These are phyloP conservation scores for Pelecanus crispus DNA, from an alignment of 2,113 vertebrate species.

Conservation along the genomic window DNA sequence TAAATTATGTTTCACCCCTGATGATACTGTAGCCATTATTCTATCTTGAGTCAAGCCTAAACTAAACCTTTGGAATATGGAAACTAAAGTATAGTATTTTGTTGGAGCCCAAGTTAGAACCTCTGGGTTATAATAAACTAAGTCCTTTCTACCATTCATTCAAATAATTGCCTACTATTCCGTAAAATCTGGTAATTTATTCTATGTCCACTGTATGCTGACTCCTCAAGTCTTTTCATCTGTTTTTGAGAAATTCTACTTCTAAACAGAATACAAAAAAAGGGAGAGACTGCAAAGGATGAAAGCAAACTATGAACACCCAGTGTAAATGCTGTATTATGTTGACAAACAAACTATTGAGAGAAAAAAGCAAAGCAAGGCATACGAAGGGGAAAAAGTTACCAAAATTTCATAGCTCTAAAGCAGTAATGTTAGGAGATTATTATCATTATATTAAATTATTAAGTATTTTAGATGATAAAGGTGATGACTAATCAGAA, in stretches of 20 bases:
- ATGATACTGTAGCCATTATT: neutral
- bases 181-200: neutral
- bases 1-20: neutral
- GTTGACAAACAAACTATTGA: neutral
- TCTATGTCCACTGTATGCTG: neutral
- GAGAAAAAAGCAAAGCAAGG: neutral
- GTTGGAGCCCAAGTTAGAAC: neutral
- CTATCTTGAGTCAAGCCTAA: neutral
- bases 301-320: neutral
- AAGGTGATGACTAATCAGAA: conserved; percentile 12
- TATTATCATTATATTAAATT: conserved; percentile 25
- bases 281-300: conserved; percentile 7
- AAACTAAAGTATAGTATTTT: neutral
- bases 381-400: neutral
- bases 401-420: neutral
- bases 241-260: neutral
- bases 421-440: conserved; percentile 10
- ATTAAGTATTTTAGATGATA: conserved; percentile 1
- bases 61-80: neutral
- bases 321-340: neutral
- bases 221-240: neutral
- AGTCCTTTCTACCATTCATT: neutral
- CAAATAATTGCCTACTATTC: neutral
- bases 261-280: neutral
- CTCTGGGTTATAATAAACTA: neutral